phyloP scores from a whole-genome alignment of 1,140 invertebrate species.

The Ectropis grisescens region DNA sequence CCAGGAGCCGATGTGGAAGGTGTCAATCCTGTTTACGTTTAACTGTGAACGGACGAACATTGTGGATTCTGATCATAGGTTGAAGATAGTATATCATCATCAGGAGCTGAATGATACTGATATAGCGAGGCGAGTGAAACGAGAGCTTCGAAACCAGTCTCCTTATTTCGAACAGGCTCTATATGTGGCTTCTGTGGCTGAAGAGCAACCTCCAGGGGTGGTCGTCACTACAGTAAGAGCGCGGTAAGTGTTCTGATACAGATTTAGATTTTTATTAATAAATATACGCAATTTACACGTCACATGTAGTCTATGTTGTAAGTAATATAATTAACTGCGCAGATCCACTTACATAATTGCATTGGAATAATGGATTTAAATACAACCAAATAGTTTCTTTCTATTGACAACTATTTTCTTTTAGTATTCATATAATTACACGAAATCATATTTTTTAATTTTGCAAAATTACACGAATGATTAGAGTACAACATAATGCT shows the following conservation, averaged over 20 bases:
- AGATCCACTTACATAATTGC: no score
- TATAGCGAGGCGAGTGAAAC: slow-evolving; percentile 79
- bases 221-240: slow-evolving; percentile 88
- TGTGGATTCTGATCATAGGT: slow-evolving; percentile 81
- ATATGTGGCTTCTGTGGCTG: slow-evolving; percentile 89
- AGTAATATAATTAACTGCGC: no score
- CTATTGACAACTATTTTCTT: no score
- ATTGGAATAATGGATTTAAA: no score
- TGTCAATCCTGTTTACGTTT: slow-evolving; percentile 79
- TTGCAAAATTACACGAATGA: no score
- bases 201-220: slow-evolving; percentile 88
- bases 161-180: slow-evolving; percentile 88
- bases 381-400: no score
- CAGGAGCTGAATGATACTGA: slow-evolving; percentile 85
- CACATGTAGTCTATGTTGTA: no score
- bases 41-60: slow-evolving; percentile 75
- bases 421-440: no score
- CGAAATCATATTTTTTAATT: no score
- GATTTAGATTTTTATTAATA: no score
- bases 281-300: no score
- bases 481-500: no score
- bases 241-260: slow-evolving; percentile 65
- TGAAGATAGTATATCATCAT: slow-evolving; percentile 87
- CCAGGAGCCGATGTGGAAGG: slow-evolving; percentile 84
- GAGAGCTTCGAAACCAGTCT: slow-evolving; percentile 83